Evolutionary conservation across 2,113 vertebrate species (phyloP).

Genomic region (Laticauda colubrina): DNA sequence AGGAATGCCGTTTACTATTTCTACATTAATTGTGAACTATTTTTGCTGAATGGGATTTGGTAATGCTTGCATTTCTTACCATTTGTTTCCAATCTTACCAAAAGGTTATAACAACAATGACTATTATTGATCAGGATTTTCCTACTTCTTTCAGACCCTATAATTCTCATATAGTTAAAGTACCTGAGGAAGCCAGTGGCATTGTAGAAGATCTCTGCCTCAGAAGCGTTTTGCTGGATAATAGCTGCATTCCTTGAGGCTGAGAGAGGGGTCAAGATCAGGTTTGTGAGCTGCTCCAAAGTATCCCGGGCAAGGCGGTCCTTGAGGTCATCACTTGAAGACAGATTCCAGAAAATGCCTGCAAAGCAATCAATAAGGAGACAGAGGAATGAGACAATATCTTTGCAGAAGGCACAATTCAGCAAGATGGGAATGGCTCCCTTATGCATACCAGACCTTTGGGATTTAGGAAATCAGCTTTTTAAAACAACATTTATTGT

Average conservation of each 20-base stretch:
- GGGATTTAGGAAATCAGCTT: not conserved
- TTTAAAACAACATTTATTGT: not conserved
- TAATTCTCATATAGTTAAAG: not conserved
- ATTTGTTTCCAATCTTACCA: not conserved
- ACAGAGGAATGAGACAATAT: not conserved
- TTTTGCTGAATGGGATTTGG: not conserved
- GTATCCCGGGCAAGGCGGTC: slow-evolving; percentile 86
- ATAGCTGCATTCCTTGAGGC: slow-evolving; percentile 63
- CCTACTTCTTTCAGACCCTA: not conserved
- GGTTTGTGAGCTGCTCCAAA: slow-evolving; percentile 81
- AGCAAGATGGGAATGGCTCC: not conserved
- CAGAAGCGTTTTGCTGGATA: slow-evolving; percentile 79
- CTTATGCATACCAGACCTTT: not conserved
- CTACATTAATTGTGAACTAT: not conserved
- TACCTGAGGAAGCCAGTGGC: slow-evolving; percentile 94
- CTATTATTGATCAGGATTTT: not conserved
- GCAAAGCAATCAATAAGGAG: not conserved
- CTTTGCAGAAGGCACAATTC: accelerated
- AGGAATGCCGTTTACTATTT: not conserved
- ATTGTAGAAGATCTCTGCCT: slow-evolving; percentile 89
- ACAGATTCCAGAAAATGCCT: slow-evolving; percentile 98
- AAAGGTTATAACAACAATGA: not conserved
- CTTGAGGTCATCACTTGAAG: slow-evolving; percentile 93
- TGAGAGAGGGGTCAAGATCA: slow-evolving; percentile 83
- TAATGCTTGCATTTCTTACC: not conserved